phyloP scores from a whole-genome alignment of 1,140 invertebrate genomes.

The Drosophila burlai region DNA sequence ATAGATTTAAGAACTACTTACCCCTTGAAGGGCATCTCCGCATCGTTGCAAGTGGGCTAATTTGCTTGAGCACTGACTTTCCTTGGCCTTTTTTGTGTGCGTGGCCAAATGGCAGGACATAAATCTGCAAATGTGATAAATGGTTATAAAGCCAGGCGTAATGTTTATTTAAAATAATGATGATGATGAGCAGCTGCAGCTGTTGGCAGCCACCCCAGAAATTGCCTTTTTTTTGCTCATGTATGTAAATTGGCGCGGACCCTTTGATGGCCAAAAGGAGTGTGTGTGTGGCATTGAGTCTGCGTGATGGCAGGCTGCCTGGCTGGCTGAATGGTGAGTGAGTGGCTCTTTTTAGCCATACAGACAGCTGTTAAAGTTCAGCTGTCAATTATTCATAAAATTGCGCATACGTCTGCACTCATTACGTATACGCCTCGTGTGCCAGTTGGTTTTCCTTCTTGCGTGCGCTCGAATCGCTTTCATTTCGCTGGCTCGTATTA shows the following conservation, averaged over 20 bases:
- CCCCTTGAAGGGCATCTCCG: constrained; percentile 21
- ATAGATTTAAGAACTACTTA: neutral
- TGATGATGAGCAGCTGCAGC: constrained; percentile 67
- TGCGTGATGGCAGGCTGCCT: neutral
- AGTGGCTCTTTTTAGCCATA: constrained; percentile 42
- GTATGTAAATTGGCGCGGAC: constrained; percentile 65
- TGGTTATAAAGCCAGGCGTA: constrained; percentile 76
- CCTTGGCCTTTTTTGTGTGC: constrained; percentile 21
- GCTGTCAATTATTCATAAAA: constrained; percentile 79
- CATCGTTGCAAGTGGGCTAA: constrained; percentile 19
- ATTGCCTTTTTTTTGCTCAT: constrained; percentile 10
- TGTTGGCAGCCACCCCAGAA: constrained; percentile 3
- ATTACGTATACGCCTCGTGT: constrained; percentile 69
- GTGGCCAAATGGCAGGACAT: constrained; percentile 56
- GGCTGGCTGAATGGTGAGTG: constrained; percentile 6
- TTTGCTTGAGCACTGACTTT: constrained; percentile 34
- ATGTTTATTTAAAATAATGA: constrained; percentile 83
- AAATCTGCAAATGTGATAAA: constrained; percentile 82
- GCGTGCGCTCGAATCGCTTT: constrained; percentile 50
- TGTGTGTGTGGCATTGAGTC: constrained; percentile 23
- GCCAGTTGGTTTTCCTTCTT: constrained; percentile 14
- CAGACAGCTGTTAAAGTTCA: constrained; percentile 59
- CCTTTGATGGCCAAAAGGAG: constrained; percentile 37
- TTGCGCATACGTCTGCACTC: constrained; percentile 70
- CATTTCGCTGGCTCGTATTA: constrained; percentile 48